Percentiles rank a stretch among this genome's conserved stretches.
These are phyloP conservation scores for Lobophora halterata DNA, from an alignment of 2,888 invertebrate species.

Conservation along the genomic window DNA sequence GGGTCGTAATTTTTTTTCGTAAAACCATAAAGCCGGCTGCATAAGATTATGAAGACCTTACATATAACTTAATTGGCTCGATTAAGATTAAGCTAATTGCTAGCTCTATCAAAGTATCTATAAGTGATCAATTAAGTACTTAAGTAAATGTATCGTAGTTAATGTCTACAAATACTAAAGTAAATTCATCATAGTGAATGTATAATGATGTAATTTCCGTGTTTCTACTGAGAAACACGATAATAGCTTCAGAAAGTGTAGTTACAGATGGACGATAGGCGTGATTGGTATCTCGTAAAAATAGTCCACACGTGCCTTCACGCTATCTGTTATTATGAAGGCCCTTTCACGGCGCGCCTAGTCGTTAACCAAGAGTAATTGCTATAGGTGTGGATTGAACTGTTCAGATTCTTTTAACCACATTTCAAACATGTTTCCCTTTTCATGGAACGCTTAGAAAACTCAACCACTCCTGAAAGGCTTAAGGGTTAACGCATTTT, in stretches of 20 bases:
- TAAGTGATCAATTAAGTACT: too few relatives aligned
- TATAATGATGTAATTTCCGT: too few relatives aligned
- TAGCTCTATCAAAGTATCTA: too few relatives aligned
- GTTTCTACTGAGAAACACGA: too few relatives aligned
- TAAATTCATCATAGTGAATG: too few relatives aligned
- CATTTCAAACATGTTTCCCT: slow-evolving; percentile 19
- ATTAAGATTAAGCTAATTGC: too few relatives aligned
- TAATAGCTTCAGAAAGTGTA: slow-evolving; percentile 22
- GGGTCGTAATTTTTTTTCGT: too few relatives aligned
- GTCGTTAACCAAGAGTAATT: slow-evolving; percentile 37
- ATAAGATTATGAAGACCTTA: too few relatives aligned
- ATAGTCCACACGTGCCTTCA: slow-evolving; percentile 56
- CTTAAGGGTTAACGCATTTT: neutral
- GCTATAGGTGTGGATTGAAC: slow-evolving; percentile 31
- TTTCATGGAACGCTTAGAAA: slow-evolving; percentile 2
- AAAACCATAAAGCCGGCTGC: too few relatives aligned
- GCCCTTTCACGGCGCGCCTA: slow-evolving; percentile 45
- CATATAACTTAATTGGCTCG: too few relatives aligned
- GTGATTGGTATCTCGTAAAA: slow-evolving; percentile 45
- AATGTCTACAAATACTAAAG: too few relatives aligned
- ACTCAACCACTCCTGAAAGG: neutral
- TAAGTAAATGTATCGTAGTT: too few relatives aligned
- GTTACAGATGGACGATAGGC: slow-evolving; percentile 19
- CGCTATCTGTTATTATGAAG: slow-evolving; percentile 36
- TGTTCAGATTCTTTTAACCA: slow-evolving; percentile 27